These are phyloP conservation scores for Hymenopus coronatus DNA, from an alignment of 2,888 invertebrate species.

Conservation along the genomic window DNA sequence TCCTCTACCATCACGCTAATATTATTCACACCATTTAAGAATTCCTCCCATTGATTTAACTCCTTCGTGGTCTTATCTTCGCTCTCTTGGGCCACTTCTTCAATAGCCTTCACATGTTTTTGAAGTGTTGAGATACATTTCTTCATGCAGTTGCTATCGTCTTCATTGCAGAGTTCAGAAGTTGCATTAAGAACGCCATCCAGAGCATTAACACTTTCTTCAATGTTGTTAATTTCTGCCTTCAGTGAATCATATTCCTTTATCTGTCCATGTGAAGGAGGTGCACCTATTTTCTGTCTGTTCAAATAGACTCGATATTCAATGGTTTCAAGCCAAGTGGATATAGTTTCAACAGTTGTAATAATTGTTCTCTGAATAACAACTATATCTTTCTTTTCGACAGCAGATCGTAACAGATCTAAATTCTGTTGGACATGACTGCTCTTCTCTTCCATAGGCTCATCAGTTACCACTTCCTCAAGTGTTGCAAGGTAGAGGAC, in stretches of 20 bases:
- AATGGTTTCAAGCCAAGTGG: slow-evolving; percentile 81
- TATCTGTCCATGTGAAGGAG: slow-evolving; percentile 47
- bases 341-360: slow-evolving; percentile 75
- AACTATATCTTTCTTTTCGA: slow-evolving; percentile 56
- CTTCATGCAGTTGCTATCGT: slow-evolving; percentile 50
- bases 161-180: slow-evolving; percentile 50
- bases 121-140: slow-evolving; percentile 59
- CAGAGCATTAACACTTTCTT: slow-evolving; percentile 58
- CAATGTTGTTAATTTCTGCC: slow-evolving; percentile 63
- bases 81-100: slow-evolving; percentile 61
- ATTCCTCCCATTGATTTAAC: slow-evolving; percentile 69
- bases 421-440: slow-evolving; percentile 61
- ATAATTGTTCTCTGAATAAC: slow-evolving; percentile 68
- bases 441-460: slow-evolving; percentile 55
- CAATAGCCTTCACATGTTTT: slow-evolving; percentile 68
- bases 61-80: slow-evolving; percentile 57
- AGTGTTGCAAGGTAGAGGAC: slow-evolving; percentile 61
- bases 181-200: slow-evolving; percentile 52
- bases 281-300: slow-evolving; percentile 55
- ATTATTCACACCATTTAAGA: slow-evolving; percentile 61
- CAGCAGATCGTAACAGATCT: slow-evolving; percentile 56
- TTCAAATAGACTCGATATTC: slow-evolving; percentile 71
- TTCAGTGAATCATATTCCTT: slow-evolving; percentile 46
- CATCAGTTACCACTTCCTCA: slow-evolving; percentile 54
- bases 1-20: slow-evolving; percentile 54